phyloP scores from a whole-genome alignment of 2,113 vertebrate species.

The Oreocharis arfaki region DNA sequence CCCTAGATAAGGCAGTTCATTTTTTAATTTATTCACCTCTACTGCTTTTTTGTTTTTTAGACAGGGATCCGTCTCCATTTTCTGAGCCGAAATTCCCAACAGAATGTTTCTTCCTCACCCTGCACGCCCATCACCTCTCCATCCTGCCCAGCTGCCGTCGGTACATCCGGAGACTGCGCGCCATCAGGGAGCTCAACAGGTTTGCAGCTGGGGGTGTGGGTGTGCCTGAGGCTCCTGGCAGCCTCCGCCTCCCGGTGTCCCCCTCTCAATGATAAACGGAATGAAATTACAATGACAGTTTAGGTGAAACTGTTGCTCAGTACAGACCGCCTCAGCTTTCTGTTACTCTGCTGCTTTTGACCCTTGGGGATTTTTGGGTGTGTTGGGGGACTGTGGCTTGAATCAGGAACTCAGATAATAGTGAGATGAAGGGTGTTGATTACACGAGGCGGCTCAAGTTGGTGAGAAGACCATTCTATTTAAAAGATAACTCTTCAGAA shows the following conservation, averaged over 20 bases:
- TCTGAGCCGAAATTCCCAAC: slow-evolving; percentile 97
- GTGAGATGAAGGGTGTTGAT: background rate
- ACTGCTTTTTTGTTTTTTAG: slow-evolving; percentile 52
- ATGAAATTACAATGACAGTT: fast-evolving
- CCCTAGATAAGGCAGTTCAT: background rate
- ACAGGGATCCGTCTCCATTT: slow-evolving; percentile 82
- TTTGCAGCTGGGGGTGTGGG: background rate
- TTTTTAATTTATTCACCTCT: background rate
- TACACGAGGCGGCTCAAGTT: background rate
- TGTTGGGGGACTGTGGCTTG: background rate
- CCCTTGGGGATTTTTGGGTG: background rate
- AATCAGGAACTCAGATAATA: fast-evolving
- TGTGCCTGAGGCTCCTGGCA: background rate
- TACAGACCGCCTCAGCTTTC: fast-evolving
- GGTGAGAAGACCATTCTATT: background rate
- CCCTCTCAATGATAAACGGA: background rate
- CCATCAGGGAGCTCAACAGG: slow-evolving; percentile 97
- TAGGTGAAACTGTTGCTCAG: background rate
- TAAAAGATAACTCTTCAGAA: background rate
- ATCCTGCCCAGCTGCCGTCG: slow-evolving; percentile 94
- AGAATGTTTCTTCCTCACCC: slow-evolving; percentile 95
- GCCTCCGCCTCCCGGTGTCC: background rate
- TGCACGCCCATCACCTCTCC: slow-evolving; percentile 94
- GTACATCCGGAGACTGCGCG: slow-evolving; percentile 91
- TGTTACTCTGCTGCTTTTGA: background rate